Evolutionary conservation across 2,113 vertebrate genomes (phyloP), one percentile per base, ranked within the genome.

Genomic region (Pedetes capensis): DNA sequence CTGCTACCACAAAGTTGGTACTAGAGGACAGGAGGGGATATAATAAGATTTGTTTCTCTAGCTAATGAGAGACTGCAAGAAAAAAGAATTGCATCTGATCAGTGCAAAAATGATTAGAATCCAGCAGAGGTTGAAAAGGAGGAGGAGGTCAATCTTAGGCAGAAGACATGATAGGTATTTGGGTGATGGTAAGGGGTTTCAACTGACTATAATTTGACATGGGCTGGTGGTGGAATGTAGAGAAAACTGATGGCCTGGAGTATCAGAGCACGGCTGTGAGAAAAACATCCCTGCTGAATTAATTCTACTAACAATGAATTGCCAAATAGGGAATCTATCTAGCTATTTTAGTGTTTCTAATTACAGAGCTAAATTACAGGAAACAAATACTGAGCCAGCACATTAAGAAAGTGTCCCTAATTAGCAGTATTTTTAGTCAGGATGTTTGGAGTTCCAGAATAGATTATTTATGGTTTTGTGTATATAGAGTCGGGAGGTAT

Each of bases 341-440:
- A 90, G 95, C 93, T 97, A 94, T 94, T 96, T 88, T 87, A 72
- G 93, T 82, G 74, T 63, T 75, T 75, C 86, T 96, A 96, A 96
- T 97, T 96, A 97, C 72, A 92, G 86, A 85, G 82, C 11, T 11
- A 69, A 96, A 90, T 96, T 82, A 95, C 27, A 89, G 91, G 78
- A 96, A 92, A 93, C 89, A 96, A 89, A 91, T 34, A 90, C 81
- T 68, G 78, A 95, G 85, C 87, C 75, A 96, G 91, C 76, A 80
- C 55, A 32, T 71, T 92, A 90, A 90, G 84, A 84, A 57, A 92
- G 63, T 11, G 32, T 53, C 64, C 47, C 51, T 83, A 63, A 78
- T 84, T 95, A 91, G 82, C 55, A 87, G 81, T 57, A 97, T 53
- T 95, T 95, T 96, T 57, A 96, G 68, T 83, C 59, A 93, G 76